Percentiles rank a stretch among this genome's conserved stretches.
Conservation (phyloP, 1,140 invertebrate genomes). For the Mamestra configurata region DNA sequence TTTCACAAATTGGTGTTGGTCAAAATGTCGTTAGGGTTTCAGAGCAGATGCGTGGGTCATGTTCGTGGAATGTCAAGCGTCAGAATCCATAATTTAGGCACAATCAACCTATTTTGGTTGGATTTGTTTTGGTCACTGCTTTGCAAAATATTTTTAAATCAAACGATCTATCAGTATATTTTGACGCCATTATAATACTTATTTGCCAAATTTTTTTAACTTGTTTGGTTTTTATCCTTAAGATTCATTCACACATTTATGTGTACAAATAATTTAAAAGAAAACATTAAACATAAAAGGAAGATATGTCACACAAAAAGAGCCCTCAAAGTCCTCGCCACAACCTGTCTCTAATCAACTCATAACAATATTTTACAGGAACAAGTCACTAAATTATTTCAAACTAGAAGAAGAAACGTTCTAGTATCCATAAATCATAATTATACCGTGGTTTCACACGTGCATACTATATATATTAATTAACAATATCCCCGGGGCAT, state of each 20-base stretch:
- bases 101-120: neutral
- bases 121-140: neutral
- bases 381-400: slow-evolving; percentile 10
- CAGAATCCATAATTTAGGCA: slow-evolving; percentile 1
- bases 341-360: neutral
- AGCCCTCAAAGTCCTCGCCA: neutral
- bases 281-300: neutral
- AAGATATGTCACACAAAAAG: neutral
- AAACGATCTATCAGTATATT: no score
- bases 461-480: slow-evolving; percentile 74
- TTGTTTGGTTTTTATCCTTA: no score
- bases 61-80: slow-evolving; percentile 29
- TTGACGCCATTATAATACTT: no score
- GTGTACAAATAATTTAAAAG: no score
- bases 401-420: slow-evolving; percentile 8
- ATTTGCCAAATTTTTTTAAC: no score
- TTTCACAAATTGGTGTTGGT: slow-evolving; percentile 27
- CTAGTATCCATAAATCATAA: slow-evolving; percentile 70
- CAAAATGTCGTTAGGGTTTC: slow-evolving; percentile 7
- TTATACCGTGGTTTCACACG: slow-evolving; percentile 70
- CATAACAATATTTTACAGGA: slow-evolving; percentile 21
- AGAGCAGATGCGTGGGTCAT: neutral
- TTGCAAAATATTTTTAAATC: neutral
- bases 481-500: slow-evolving; percentile 70
- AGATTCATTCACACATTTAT: no score